Conservation (phyloP, 2,888 invertebrate genomes). For the Sialis lutaria region DNA sequence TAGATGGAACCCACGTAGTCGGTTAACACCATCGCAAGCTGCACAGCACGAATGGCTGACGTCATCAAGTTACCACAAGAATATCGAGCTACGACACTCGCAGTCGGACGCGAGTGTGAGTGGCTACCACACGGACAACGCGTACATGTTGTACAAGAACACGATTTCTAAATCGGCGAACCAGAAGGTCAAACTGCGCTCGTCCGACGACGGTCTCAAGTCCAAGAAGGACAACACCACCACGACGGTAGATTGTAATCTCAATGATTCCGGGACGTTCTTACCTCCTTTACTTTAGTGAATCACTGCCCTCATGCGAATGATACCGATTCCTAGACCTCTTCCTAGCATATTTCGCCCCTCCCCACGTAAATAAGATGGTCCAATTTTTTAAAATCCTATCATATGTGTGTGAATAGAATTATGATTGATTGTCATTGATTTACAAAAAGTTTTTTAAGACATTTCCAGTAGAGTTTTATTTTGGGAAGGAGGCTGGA, state of each 20-base stretch:
- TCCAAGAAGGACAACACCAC: slow-evolving; percentile 24
- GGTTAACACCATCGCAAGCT: slow-evolving; percentile 85
- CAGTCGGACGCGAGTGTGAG: slow-evolving; percentile 30
- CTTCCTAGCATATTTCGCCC: no score
- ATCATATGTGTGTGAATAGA: no score
- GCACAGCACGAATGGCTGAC: slow-evolving; percentile 75
- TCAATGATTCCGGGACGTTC: slow-evolving; percentile 44
- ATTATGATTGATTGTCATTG: no score
- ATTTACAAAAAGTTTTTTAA: no score
- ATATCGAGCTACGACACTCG: slow-evolving; percentile 26
- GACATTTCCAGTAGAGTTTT: no score
- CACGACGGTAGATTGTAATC: slow-evolving; percentile 29
- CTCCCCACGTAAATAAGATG: no score
- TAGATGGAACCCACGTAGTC: slow-evolving; percentile 84
- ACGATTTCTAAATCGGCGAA: slow-evolving; percentile 15
- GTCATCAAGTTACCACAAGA: slow-evolving; percentile 26
- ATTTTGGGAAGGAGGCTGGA: no score
- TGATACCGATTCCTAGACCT: no score
- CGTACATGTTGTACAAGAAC: slow-evolving; percentile 14
- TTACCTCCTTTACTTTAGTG: slow-evolving; percentile 39
- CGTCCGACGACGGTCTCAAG: slow-evolving; percentile 13
- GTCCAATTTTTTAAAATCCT: no score
- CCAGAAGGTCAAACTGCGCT: slow-evolving; percentile 24
- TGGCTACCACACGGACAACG: slow-evolving; percentile 14
- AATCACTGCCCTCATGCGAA: not conserved